Base-by-base conservation (phyloP, 2,888 invertebrate species). In the Mactromeris polynyma region DNA sequence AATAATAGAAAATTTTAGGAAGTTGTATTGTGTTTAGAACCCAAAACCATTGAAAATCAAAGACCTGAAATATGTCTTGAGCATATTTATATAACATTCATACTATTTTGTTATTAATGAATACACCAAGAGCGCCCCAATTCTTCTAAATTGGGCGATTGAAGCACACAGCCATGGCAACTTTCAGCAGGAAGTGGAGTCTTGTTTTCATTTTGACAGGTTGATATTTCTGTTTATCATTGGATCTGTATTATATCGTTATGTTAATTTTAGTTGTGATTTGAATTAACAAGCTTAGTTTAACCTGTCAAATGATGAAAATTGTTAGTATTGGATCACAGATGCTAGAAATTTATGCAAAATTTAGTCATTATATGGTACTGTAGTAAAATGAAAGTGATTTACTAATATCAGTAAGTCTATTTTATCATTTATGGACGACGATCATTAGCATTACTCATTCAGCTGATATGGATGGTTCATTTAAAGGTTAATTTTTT, bases 121-220 rank as follows among this genome's bases (percentile, higher is more conserved):
- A 26, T 26, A 2, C 31, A 64, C 31, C 0, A 82, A 31, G 26
- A 64, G 42, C 40, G 40, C 26, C 40, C 26, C n/a, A 31, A 77
- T 40, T 2, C 40, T 4, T 64, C 0, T n/a, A 36, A 17, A 73
- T 33, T 33, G 0, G 73, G 33, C 33, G 33, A 73, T 33, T 73
- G 19, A 2, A 26, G 58, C 58, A 21, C n/a, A 73, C 17, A 73
- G 33, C 73, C 73, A 73, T 73, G 73, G 73, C 73, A 73, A 73
- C 73, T 73, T 73, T 33, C 31, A 73, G 19, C 73, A 73, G 73
- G 73, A 73, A 73, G 73, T 73, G 73, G 73, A 33, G 11, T 7
- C 31, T 33, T 73, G 31, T 73, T 33, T 36, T 73, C 73, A 36
- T 73, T 73, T 73, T 73, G 33, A 73, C 73, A 73, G 73, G 73